Evolutionary conservation across 2,888 invertebrate species (phyloP), one percentile per base, ranked within the genome.

Genomic region (Rhodophaea formosa): DNA sequence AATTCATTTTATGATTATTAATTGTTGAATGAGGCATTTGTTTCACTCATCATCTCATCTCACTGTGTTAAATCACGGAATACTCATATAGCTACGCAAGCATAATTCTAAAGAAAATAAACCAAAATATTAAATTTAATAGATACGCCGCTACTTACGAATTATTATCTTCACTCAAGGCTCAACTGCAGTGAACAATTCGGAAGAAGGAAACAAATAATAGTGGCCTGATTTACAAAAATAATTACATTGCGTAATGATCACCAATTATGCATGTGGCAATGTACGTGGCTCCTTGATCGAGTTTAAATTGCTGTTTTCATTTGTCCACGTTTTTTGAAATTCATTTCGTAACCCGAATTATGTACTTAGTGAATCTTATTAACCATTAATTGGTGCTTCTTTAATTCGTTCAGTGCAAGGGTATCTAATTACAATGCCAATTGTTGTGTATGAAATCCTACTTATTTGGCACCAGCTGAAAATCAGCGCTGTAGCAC

Each of bases 221-320:
- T 39, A 35, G 16, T 51, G 35, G 51, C 17, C 17, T 35, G 39
- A 16, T 35, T 51, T n/a, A n/a, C 39, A 17, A 17, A 46, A 51
- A 51, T 39, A 51, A 51, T 39, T 39, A 47, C 3, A 35, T 51
- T 51, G 51, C 51, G 16, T 51, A 51, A 51, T 7, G 35, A 51
- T 39, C 12, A 6, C 3, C 51, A 51, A 49, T 49, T 46, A 23
- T 6, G 32, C 16, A 51, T 35, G 32, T 35, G 35, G 51, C 51
- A 51, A 51, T 35, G 16, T 35, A 51, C 35, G 32, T 35, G 45
- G 51, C n/a, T 30, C 15, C 46, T 57, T 60, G 54, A 58, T 58
- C 47, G 60, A 52, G 35, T 47, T 56, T 55, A 55, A 58, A 60
- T 60, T 47, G 12, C 49, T 52, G 15, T 32, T 47, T 53, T 30